Evolutionary conservation across 2,888 invertebrate genomes (phyloP).

Genomic region (Cremastinae sp.): DNA sequence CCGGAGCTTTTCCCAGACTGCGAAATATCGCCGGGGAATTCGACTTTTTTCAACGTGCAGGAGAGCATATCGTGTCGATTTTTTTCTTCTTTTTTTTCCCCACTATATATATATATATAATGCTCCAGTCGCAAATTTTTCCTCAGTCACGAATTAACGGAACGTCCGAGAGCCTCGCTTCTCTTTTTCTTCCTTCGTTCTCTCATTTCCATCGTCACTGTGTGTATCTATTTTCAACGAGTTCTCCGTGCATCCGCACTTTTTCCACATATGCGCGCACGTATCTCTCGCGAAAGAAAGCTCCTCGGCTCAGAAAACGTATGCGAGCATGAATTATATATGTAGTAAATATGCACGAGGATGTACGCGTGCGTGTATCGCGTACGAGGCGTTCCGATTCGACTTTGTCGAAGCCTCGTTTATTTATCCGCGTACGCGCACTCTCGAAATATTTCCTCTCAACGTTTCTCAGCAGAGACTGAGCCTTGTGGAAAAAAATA

Average conservation of each 20-base stretch:
- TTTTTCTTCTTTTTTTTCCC: no score
- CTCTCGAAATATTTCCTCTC: no score
- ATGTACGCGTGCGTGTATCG: not conserved
- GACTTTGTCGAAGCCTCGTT: not conserved
- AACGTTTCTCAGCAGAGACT: no score
- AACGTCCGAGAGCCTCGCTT: conserved; percentile 34
- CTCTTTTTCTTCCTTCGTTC: conserved; percentile 26
- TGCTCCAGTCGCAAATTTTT: conserved; percentile 36
- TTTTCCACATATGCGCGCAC: not conserved
- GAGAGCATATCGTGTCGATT: conserved; percentile 5
- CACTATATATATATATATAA: no score
- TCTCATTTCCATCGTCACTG: conserved; percentile 18
- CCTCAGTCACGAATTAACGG: conserved; percentile 45
- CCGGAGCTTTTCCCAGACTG: no score
- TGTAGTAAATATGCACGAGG: not conserved
- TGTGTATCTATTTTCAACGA: conserved; percentile 23
- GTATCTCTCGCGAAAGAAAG: conserved; percentile 19
- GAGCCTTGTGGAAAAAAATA: no score
- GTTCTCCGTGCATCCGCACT: not conserved
- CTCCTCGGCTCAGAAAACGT: conserved; percentile 6
- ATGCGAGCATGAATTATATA: conserved; percentile 11
- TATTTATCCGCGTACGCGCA: no score
- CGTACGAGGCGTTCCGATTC: conserved; percentile 5
- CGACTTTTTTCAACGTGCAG: not conserved
- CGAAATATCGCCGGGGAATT: not conserved